Conservation (phyloP, 2,888 invertebrate genomes). For the Syrista parreyssii region DNA sequence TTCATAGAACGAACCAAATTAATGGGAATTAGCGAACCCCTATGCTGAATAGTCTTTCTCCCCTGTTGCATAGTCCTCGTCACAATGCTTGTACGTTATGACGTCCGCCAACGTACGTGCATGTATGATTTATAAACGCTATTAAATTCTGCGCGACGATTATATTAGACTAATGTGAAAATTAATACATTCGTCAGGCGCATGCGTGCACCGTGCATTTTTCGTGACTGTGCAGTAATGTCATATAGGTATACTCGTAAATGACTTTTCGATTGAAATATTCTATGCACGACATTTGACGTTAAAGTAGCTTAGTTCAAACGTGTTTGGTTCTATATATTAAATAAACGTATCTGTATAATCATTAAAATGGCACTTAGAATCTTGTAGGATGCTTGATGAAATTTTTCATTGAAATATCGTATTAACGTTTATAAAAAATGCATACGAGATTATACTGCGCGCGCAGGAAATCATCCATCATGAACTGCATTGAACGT, state of each 20-base stretch:
- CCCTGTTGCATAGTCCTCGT: conserved; percentile 2
- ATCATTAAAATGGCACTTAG: neutral
- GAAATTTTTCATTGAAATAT: neutral
- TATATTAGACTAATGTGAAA: conserved; percentile 17
- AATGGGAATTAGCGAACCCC: conserved; percentile 38
- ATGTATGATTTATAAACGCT: conserved; percentile 13
- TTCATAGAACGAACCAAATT: conserved; percentile 36
- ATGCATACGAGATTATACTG: neutral
- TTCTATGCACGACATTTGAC: neutral
- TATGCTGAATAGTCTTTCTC: conserved; percentile 6
- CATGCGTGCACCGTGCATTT: conserved; percentile 2
- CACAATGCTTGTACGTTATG: conserved; percentile 5
- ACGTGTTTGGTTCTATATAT: neutral
- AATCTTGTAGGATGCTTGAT: neutral
- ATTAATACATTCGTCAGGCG: conserved; percentile 12
- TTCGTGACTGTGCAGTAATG: neutral
- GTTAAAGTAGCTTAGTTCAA: neutral
- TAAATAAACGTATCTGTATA: neutral
- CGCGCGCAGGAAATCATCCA: neutral
- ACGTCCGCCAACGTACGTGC: neutral
- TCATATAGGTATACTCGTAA: neutral
- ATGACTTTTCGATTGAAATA: neutral
- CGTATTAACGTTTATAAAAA: neutral
- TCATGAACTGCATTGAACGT: neutral
- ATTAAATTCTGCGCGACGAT: conserved; percentile 5